These are phyloP conservation scores for Agrenia bidenticulata DNA, from an alignment of 2,888 invertebrate species.

Conservation along the genomic window DNA sequence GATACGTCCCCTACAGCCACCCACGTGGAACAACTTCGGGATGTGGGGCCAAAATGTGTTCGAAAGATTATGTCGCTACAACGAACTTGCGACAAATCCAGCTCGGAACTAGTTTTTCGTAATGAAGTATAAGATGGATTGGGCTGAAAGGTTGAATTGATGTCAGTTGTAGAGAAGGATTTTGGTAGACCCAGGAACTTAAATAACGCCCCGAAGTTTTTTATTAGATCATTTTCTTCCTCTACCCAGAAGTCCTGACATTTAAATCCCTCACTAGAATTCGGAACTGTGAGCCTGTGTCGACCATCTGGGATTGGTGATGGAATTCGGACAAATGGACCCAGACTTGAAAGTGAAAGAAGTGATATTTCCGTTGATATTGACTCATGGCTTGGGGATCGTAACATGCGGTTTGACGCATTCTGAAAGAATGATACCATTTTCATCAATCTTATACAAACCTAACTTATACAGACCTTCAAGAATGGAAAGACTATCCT, in stretches of 20 bases:
- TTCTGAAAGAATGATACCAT: conserved; percentile 42
- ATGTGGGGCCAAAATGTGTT: conserved; percentile 64
- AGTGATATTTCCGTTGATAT: conserved; percentile 79
- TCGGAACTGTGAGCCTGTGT: conserved; percentile 51
- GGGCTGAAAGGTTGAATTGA: conserved; percentile 55
- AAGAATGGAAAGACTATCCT: no score
- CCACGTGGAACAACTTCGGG: conserved; percentile 81
- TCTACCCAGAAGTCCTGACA: conserved; percentile 68
- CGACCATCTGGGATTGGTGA: conserved; percentile 52
- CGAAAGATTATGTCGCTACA: conserved; percentile 59
- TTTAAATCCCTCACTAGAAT: conserved; percentile 46
- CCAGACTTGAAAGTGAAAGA: conserved; percentile 72
- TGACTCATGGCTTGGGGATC: conserved; percentile 81
- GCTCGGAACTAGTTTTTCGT: conserved; percentile 60
- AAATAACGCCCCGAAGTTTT: conserved; percentile 76
- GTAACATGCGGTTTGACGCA: conserved; percentile 61
- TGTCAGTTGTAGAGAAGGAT: conserved; percentile 80
- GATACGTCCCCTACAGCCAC: conserved; percentile 77
- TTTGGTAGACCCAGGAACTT: conserved; percentile 78
- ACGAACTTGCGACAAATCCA: conserved; percentile 61
- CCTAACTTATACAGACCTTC: not conserved
- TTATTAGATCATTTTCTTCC: conserved; percentile 75
- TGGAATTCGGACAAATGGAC: conserved; percentile 53
- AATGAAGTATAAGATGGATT: conserved; percentile 48
- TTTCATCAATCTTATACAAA: not conserved